Evolutionary conservation across 2,797 vertebrate genomes (phyloP).

Genomic region (Crocodylus rhombifer): DNA sequence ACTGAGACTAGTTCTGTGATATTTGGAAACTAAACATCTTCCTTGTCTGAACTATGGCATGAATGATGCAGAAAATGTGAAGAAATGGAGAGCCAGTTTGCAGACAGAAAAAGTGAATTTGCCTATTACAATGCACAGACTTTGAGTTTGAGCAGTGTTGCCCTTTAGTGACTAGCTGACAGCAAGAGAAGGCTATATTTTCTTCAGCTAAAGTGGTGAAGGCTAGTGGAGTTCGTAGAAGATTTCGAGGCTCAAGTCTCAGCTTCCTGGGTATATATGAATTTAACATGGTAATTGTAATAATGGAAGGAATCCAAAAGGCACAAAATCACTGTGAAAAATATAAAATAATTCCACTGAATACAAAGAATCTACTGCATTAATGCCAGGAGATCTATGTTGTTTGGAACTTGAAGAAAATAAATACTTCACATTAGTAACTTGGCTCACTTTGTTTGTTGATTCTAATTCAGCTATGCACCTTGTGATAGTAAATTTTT

Average conservation of each 20-base stretch:
- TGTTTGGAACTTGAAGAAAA: background rate
- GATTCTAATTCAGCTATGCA: background rate
- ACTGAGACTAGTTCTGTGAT: background rate
- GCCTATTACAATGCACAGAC: background rate
- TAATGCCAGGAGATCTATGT: background rate
- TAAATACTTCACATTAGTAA: background rate
- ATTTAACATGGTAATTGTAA: background rate
- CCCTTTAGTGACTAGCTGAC: background rate
- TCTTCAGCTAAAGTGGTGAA: background rate
- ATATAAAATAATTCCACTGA: background rate
- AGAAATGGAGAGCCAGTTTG: background rate
- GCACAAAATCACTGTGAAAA: too few relatives aligned
- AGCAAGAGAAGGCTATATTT: background rate
- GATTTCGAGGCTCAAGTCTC: background rate
- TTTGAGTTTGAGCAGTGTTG: background rate
- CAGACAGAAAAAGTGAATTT: background rate
- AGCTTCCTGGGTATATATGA: background rate
- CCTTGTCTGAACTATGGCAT: background rate
- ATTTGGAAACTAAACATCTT: background rate
- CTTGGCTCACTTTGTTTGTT: background rate
- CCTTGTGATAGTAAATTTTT: background rate
- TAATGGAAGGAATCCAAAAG: too few relatives aligned
- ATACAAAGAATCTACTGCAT: background rate
- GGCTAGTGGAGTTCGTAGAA: fast-evolving
- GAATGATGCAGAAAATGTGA: background rate